Conservation (phyloP, 2,888 invertebrate genomes). For the Mythimna albipuncta region DNA sequence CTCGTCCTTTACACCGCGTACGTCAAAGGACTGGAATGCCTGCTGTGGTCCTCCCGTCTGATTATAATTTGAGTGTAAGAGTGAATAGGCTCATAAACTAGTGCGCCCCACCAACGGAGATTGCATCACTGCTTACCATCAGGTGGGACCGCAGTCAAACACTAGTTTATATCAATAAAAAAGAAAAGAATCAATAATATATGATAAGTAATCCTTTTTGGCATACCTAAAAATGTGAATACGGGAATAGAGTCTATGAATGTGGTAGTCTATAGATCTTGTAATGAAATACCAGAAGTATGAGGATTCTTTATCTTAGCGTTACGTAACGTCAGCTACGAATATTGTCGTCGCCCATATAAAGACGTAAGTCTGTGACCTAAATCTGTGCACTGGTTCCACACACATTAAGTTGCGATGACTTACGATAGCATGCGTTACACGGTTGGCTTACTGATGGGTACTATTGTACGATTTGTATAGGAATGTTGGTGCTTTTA, state of each 20-base stretch:
- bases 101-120: no score
- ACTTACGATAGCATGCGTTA: conserved; percentile 42
- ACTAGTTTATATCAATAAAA: no score
- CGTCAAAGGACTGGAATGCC: no score
- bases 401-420: conserved; percentile 35
- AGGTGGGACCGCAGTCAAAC: no score
- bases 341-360: conserved; percentile 31
- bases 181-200: not conserved
- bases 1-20: no score
- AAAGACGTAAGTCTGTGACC: conserved; percentile 43
- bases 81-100: no score
- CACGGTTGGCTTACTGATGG: conserved; percentile 13
- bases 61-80: no score
- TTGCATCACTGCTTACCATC: no score
- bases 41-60: no score
- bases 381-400: conserved; percentile 36
- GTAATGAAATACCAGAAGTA: conserved; percentile 29
- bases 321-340: conserved; percentile 23
- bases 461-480: conserved; percentile 11
- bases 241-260: not conserved
- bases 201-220: not conserved
- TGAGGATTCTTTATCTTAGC: conserved; percentile 9
- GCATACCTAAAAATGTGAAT: no score
- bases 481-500: not conserved
- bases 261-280: not conserved